phyloP scores from a whole-genome alignment of 1,140 invertebrate genomes.

The Saccostrea cuccullata region DNA sequence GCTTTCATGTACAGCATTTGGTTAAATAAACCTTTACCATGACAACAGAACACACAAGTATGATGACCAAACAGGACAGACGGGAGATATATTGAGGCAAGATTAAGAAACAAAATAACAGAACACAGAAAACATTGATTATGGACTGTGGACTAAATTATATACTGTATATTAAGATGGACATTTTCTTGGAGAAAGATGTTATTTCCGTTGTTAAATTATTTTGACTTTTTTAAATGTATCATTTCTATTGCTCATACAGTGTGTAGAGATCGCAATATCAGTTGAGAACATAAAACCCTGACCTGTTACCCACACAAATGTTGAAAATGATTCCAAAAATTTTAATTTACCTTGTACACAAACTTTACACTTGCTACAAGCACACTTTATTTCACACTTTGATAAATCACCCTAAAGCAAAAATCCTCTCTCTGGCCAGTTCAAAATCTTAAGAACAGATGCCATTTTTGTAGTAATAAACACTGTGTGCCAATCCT shows the following conservation, averaged over 20 bases:
- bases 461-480: not conserved
- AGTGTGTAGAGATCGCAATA: not conserved
- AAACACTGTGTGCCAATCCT: not conserved
- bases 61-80: not conserved
- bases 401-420: not conserved
- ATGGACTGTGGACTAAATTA: not conserved
- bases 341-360: not conserved
- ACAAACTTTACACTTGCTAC: not conserved
- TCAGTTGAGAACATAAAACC: not conserved
- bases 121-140: too few species aligned
- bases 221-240: not conserved
- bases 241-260: not conserved
- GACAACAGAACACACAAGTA: not conserved
- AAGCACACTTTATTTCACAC: not conserved
- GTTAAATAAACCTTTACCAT: slow-evolving; percentile 1
- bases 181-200: not conserved
- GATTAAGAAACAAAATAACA: too few species aligned
- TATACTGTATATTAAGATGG: not conserved
- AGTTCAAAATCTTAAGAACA: not conserved
- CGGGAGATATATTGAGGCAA: not conserved
- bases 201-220: too few species aligned
- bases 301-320: not conserved
- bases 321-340: not conserved
- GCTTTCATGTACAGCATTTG: not conserved
- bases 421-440: not conserved